Conservation (phyloP, 2,113 vertebrate genomes). For the Capricornis sumatraensis region DNA sequence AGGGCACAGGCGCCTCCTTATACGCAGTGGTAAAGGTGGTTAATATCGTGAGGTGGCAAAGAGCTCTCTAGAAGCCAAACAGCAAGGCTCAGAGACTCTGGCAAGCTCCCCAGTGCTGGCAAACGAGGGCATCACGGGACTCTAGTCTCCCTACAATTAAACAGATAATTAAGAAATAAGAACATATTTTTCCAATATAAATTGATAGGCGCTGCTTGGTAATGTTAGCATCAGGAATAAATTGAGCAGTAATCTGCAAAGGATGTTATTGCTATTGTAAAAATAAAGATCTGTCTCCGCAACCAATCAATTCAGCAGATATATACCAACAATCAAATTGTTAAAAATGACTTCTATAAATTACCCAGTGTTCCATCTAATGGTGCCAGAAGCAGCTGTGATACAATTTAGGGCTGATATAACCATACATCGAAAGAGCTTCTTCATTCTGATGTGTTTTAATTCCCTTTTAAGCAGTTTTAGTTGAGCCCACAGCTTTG, state of each 20-base stretch:
- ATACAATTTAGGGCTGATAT: constrained; percentile 80
- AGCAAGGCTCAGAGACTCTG: not conserved
- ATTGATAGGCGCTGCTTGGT: constrained; percentile 71
- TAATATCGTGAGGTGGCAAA: not conserved
- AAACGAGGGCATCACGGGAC: constrained; percentile 35
- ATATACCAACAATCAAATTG: constrained; percentile 85
- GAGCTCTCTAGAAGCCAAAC: constrained; percentile 6
- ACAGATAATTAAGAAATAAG: constrained; percentile 81
- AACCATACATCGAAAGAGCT: constrained; percentile 63
- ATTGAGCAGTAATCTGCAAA: constrained; percentile 79
- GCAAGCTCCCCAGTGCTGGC: constrained; percentile 66
- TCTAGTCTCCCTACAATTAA: constrained; percentile 76
- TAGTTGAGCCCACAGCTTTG: constrained; percentile 58
- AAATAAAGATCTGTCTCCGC: constrained; percentile 83
- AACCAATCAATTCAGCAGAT: constrained; percentile 85
- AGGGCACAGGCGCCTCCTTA: not conserved
- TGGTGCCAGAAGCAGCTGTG: constrained; percentile 80
- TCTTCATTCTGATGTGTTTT: constrained; percentile 76
- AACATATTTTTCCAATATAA: constrained; percentile 72
- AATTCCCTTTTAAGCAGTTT: constrained; percentile 63
- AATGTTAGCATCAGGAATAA: constrained; percentile 74
- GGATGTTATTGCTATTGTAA: constrained; percentile 84
- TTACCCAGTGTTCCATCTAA: constrained; percentile 79
- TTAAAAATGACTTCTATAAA: constrained; percentile 81
- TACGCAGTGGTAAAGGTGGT: not conserved